A percentile compares a stretch with the other conserved stretches of the same genome.
phyloP scores from a whole-genome alignment of 2,888 invertebrate genomes.

The Leptopilina drosophilae region DNA sequence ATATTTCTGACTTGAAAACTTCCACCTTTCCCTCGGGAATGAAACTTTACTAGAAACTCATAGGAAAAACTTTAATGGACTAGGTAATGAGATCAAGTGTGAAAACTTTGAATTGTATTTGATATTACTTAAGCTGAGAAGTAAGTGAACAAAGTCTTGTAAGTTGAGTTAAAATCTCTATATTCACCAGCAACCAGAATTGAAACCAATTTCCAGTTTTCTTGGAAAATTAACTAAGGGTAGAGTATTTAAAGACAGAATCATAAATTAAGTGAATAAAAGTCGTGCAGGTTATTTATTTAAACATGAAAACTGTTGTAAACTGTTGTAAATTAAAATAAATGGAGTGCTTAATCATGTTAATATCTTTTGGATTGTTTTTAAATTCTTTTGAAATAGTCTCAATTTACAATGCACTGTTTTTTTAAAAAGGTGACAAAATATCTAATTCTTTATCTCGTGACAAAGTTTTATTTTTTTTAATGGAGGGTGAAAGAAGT shows the following conservation, averaged over 20 bases:
- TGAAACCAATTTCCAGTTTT: not conserved
- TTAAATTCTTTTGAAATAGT: no score
- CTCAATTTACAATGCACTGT: no score
- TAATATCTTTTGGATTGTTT: no score
- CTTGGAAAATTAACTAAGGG: not conserved
- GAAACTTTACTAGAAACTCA: slow-evolving; percentile 11
- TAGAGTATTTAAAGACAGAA: no score
- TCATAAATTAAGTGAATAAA: no score
- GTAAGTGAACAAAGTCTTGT: slow-evolving; percentile 8
- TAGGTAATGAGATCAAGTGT: slow-evolving; percentile 16
- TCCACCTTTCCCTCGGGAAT: not conserved
- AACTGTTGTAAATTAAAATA: no score
- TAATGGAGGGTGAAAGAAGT: not conserved
- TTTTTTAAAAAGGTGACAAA: no score
- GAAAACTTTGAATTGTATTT: slow-evolving; percentile 11
- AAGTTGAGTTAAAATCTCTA: not conserved
- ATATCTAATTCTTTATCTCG: not conserved
- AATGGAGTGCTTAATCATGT: no score
- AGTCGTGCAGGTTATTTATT: no score
- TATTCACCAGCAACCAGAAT: not conserved
- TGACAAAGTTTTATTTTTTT: not conserved
- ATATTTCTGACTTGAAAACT: slow-evolving; percentile 22
- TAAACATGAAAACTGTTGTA: no score
- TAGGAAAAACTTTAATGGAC: slow-evolving; percentile 20
- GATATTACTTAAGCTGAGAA: slow-evolving; percentile 3